phyloP scores from a whole-genome alignment of 2,888 invertebrate species.

The Oasisia sp. region DNA sequence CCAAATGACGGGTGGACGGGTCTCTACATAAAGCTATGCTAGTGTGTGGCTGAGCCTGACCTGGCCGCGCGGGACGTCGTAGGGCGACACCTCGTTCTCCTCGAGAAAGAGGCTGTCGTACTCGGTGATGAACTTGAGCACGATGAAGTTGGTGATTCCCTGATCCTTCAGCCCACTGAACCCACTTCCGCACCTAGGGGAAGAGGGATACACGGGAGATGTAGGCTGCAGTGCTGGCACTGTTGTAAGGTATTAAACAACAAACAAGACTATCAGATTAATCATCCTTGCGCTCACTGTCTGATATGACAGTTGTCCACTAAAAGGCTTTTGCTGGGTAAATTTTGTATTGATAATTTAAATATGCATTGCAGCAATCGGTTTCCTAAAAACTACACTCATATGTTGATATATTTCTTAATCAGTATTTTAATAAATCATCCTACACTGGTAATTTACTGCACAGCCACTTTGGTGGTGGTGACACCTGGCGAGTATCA shows the following conservation, averaged over 20 bases:
- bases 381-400: background rate
- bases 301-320: background rate
- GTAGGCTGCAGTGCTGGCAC: background rate
- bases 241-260: no score
- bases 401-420: background rate
- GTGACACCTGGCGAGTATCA: background rate
- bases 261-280: background rate
- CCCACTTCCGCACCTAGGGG: conserved; percentile 58
- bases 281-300: background rate
- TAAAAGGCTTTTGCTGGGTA: background rate
- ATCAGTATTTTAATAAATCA: background rate
- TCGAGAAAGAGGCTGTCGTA: conserved; percentile 62
- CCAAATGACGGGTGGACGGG: no score
- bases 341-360: background rate
- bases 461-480: background rate
- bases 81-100: conserved; percentile 43
- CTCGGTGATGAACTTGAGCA: conserved; percentile 64
- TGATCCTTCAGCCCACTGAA: conserved; percentile 65
- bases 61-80: conserved; percentile 30
- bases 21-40: no score
- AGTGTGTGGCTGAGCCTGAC: conserved; percentile 27
- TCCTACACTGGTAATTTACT: background rate
- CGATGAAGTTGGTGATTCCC: conserved; percentile 66
- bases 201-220: background rate
- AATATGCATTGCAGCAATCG: background rate